Conservation (phyloP, 1,140 invertebrate species). For the Pentalonia nigronervosa region DNA sequence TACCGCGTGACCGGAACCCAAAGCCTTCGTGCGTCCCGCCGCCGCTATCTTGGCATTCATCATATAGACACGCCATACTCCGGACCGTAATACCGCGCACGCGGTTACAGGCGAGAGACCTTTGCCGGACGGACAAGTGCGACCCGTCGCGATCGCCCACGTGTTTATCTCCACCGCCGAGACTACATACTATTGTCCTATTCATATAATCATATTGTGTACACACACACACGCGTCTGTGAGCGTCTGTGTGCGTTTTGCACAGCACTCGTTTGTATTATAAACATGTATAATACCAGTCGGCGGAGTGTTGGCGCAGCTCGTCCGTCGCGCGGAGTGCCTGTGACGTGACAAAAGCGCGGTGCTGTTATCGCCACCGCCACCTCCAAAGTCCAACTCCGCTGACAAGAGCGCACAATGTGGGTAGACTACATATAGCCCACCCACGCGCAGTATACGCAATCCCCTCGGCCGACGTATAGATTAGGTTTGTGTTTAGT, state of each 20-base stretch:
- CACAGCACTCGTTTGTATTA: background rate
- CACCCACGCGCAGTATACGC: background rate
- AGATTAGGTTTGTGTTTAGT: background rate
- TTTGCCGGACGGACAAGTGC: background rate
- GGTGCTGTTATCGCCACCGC: background rate
- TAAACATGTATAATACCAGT: background rate
- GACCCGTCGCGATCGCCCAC: background rate
- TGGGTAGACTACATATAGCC: no score
- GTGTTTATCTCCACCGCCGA: background rate
- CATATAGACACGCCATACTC: background rate
- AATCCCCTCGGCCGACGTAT: background rate
- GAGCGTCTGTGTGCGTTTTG: background rate
- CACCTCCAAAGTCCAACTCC: background rate
- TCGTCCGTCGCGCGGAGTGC: background rate
- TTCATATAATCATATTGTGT: background rate
- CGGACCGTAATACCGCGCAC: background rate
- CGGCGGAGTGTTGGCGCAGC: background rate
- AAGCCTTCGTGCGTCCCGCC: background rate
- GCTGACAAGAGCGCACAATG: background rate
- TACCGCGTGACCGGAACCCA: constrained; percentile 18
- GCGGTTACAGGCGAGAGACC: background rate
- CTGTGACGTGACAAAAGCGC: background rate
- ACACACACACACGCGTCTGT: no score
- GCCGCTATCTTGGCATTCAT: background rate
- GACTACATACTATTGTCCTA: background rate